Percentiles rank a stretch among this genome's conserved stretches.
phyloP scores from a whole-genome alignment of 2,888 invertebrate species.

The Brachyptera risi region DNA sequence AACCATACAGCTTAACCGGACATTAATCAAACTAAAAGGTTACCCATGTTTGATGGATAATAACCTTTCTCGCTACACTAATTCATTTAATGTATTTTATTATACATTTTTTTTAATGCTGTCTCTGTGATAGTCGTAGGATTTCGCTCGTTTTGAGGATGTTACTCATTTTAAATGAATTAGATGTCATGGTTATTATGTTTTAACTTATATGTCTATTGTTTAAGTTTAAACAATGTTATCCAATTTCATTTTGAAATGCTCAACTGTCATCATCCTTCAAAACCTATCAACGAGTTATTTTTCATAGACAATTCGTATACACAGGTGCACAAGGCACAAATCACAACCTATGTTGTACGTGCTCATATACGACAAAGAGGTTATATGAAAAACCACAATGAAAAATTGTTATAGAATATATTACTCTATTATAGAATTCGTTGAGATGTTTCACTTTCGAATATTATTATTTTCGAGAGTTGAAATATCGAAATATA shows the following conservation, averaged over 20 bases:
- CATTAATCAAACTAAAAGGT: conserved; percentile 27
- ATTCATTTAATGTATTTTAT: conserved; percentile 16
- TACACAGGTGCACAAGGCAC: conserved; percentile 7
- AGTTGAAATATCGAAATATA: no score
- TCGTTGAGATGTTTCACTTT: no score
- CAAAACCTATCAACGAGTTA: conserved; percentile 8
- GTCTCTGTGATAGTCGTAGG: not conserved
- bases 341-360: no score
- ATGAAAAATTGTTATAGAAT: no score
- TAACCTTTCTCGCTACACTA: conserved; percentile 7
- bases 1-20: conserved; percentile 3
- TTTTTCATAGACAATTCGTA: not conserved
- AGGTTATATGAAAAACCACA: no score
- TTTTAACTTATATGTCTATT: not conserved
- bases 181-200: not conserved
- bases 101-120: conserved; percentile 11
- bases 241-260: not conserved
- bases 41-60: conserved; percentile 15
- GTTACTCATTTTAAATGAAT: conserved; percentile 13
- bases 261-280: not conserved
- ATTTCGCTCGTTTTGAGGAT: conserved; percentile 2
- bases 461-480: no score
- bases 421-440: no score
- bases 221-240: not conserved
- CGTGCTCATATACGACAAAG: no score